Percentiles rank a stretch among this genome's conserved stretches.
Evolutionary conservation across 1,140 invertebrate species (phyloP).

Genomic region (Calephelis nemesis): DNA sequence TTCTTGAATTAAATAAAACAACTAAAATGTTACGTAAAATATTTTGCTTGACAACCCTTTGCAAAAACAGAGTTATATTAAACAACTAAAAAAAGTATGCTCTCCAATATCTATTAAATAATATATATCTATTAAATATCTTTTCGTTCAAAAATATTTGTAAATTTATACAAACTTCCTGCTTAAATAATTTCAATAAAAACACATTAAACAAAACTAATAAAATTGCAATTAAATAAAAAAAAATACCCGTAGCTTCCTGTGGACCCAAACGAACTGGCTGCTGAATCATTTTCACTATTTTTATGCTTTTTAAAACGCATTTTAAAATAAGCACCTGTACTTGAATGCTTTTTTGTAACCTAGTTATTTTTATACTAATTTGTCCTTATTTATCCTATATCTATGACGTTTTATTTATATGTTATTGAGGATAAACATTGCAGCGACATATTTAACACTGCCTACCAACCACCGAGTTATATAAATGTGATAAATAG

Average conservation of each 20-base stretch:
- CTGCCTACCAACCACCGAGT: not conserved
- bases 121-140: no score
- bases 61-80: no score
- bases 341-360: not conserved
- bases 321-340: conserved; percentile 30
- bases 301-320: conserved; percentile 36
- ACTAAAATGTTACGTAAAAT: no score
- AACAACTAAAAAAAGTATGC: no score
- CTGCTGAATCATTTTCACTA: conserved; percentile 42
- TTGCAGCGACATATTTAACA: not conserved
- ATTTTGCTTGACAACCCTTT: no score
- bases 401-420: not conserved
- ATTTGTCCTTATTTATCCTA: not conserved
- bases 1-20: no score
- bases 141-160: no score
- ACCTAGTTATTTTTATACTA: not conserved
- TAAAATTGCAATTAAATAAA: no score
- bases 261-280: conserved; percentile 50
- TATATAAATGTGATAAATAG: not conserved
- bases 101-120: no score
- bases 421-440: not conserved
- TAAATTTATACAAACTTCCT: no score
- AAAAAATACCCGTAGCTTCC: conserved; percentile 57
- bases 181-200: no score
- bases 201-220: no score